Evolutionary conservation across 1,140 invertebrate species (phyloP), one percentile per base, ranked within the genome.

Genomic region (Drosophila bocki): DNA sequence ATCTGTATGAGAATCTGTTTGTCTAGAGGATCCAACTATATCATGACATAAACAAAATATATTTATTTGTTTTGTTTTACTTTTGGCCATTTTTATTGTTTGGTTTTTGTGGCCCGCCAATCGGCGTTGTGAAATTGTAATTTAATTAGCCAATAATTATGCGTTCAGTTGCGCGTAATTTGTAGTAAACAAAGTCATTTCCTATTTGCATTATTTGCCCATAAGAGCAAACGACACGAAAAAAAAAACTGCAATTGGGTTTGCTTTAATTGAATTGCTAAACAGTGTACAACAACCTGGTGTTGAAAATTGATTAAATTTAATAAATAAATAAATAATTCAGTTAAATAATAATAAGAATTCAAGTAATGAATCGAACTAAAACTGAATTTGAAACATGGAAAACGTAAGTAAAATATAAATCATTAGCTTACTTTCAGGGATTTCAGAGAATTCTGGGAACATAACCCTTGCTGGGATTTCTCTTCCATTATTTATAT

Each of bases 131-230:
- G 37, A 65, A 86, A 86, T 82, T 78, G 61, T 75, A 41, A 80
- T 88, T 77, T 80, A 80, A 88, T 88, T 80, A 63, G 76, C 70
- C 75, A 72, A 81, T 85, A 80, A 85, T 86, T 81, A 82, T 70
- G 59, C 56, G 51, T 62, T 39, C 57, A 64, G 56, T 75, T 62
- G 33, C 64, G 64, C 48, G 75, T 78, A 78, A 61, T 87, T 83
- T 77, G 45, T 60, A 50, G 53, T 56, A 64, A 78, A 64, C 75
- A 74, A 75, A 59, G 62, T 78, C 54, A 75, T 82, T 77, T 82
- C 44, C 48, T n/a, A 42, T 77, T 56, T 61, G 45, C 50, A 80
- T 72, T 62, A 67, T 78, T 61, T 78, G 51, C 26, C 32, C 48
- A 76, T 77, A 64, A 63, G 35, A 44, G 48, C 19, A 26, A 33